A percentile compares a stretch with the other conserved stretches of the same genome.
Evolutionary conservation across 2,113 vertebrate genomes (phyloP).

Genomic region (Coreoperca whiteheadi): DNA sequence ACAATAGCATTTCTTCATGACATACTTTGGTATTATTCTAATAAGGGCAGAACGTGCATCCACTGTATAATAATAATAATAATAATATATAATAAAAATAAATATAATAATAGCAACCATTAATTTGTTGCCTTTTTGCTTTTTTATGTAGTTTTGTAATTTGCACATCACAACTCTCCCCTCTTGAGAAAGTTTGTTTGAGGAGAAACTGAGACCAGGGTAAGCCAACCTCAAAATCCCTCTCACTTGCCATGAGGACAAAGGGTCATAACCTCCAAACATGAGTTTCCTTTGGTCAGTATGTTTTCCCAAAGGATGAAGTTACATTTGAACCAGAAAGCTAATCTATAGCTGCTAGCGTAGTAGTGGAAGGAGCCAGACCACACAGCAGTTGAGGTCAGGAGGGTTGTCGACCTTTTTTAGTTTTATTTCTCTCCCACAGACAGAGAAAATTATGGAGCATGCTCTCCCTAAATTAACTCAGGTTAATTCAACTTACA

Average conservation of each 20-base stretch:
- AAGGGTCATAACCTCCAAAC: slow-evolving; percentile 69
- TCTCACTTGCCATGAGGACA: slow-evolving; percentile 54
- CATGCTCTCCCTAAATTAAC: slow-evolving; percentile 14
- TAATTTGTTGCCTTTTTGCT: slow-evolving; percentile 7
- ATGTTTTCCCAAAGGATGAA: slow-evolving; percentile 79
- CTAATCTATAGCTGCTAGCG: slow-evolving; percentile 64
- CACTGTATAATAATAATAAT: no score
- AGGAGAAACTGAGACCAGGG: slow-evolving; percentile 54
- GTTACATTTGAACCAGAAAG: slow-evolving; percentile 70
- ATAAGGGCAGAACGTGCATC: not conserved
- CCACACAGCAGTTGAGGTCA: slow-evolving; percentile 75
- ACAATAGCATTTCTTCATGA: slow-evolving; percentile 7
- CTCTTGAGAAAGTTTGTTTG: slow-evolving; percentile 54
- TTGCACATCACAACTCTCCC: slow-evolving; percentile 5
- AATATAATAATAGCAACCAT: not conserved
- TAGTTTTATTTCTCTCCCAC: slow-evolving; percentile 8
- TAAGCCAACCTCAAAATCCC: slow-evolving; percentile 43
- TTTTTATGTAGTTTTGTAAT: not conserved
- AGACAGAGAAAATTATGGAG: not conserved
- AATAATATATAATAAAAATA: no score
- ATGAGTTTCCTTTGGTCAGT: slow-evolving; percentile 71
- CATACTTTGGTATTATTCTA: not conserved
- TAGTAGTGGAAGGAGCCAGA: slow-evolving; percentile 45
- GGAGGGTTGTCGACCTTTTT: slow-evolving; percentile 39
- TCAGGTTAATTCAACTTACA: slow-evolving; percentile 35